phyloP scores from a whole-genome alignment of 2,797 vertebrate genomes.

The Arremon aurantiirostris region DNA sequence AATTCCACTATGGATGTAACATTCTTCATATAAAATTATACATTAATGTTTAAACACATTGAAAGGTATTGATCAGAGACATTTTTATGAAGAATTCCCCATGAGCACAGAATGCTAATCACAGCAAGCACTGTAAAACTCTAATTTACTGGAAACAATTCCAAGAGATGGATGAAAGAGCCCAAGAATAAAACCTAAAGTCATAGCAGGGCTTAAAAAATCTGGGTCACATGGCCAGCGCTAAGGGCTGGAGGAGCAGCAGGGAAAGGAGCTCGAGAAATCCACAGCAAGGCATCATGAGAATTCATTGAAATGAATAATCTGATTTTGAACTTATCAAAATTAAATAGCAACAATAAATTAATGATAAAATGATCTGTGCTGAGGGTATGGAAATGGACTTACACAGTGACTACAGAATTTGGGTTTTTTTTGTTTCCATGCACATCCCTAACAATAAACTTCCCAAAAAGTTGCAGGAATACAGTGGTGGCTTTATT shows the following conservation, averaged over 20 bases:
- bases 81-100: constrained; percentile 16
- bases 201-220: constrained; percentile 61
- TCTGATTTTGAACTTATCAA: neutral
- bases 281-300: neutral
- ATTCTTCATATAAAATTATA: neutral
- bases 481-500: neutral
- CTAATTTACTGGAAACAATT: constrained; percentile 45
- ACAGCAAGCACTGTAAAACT: constrained; percentile 30
- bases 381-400: neutral
- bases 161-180: constrained; percentile 46
- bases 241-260: constrained; percentile 25
- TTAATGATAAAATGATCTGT: neutral
- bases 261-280: constrained; percentile 30
- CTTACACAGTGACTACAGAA: neutral
- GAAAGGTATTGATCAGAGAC: constrained; percentile 21
- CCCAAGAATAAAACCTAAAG: constrained; percentile 63
- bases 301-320: neutral
- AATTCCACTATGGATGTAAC: neutral
- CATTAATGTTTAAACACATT: neutral
- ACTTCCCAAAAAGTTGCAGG: neutral
- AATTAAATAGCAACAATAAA: neutral
- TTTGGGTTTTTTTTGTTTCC: accelerated
- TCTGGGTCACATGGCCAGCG: constrained; percentile 62
- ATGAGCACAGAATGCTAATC: constrained; percentile 15
- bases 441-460: neutral